Base-by-base conservation (phyloP, 2,113 vertebrate species). In the Trogon surrucura region DNA sequence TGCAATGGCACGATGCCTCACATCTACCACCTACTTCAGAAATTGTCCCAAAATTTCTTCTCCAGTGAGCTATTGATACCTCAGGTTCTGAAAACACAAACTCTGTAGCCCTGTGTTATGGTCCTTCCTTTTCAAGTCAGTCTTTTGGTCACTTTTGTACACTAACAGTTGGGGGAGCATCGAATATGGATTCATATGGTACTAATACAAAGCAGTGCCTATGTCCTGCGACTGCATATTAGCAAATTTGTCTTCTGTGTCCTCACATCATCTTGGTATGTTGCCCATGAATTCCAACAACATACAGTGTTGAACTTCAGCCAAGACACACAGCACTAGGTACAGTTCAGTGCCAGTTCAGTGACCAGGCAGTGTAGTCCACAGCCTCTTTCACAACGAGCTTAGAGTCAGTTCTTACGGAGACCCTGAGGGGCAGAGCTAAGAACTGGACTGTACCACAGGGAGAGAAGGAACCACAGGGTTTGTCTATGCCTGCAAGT, bases 11-110 rank as follows among this genome's bases (percentile, higher is more conserved):
- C 83, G 88, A 87, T 23, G 6, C 53, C 58, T 44, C 74, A 88
- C 72, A 82, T 87, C 88, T 96, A 88, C 88, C 88, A 81, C 19
- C 69, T 91, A 88, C 64, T 61, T 90, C 61, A 90, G 64, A 93
- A 91, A 89, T 30, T 22, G n/a, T 15, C 86, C 69, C 77, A 47
- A 17, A 62, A 94, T 90, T 88, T 71, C 74, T 80, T 87, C 66
- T 87, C 19, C 32, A 41, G 61, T 72, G 41, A 84, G 57, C 88
- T 78, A 20, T 22, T 9, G 3, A 74, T 75, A 16, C 4, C 57
- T 34, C 53, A 64, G 30, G 36, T 58, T 71, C 85, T 80, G 77
- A 80, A 83, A 86, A 41, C 80, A 41, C 53, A 87, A 88, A 54
- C 57, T 65, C 66, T 4, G 2, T 32, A 93, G 48, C 30, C 36